A percentile compares a stretch with the other conserved stretches of the same genome.
phyloP scores from a whole-genome alignment of 2,113 vertebrate species.

The Opisthocomus hoazin region DNA sequence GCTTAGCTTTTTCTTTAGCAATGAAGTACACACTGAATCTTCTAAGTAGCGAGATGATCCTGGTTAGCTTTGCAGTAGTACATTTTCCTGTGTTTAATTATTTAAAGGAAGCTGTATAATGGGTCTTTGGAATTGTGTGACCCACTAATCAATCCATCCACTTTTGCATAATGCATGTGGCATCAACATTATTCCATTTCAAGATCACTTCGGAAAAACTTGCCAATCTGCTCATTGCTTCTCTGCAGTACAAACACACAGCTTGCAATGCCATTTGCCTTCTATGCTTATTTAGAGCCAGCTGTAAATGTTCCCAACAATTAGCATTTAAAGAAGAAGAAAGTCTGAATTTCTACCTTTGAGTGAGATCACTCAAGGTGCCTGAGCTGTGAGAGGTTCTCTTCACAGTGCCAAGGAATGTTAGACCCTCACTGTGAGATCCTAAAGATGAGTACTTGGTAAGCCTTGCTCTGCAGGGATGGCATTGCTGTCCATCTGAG shows the following conservation, averaged over 20 bases:
- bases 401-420: accelerated
- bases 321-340: not conserved
- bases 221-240: not conserved
- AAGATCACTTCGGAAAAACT: not conserved
- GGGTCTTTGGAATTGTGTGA: conserved; percentile 16
- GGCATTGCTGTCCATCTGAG: not conserved
- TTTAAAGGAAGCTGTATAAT: conserved; percentile 38
- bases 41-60: not conserved
- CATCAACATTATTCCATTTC: conserved; percentile 32
- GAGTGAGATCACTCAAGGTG: no score
- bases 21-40: not conserved
- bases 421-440: not conserved
- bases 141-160: conserved; percentile 29
- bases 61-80: not conserved
- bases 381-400: not conserved
- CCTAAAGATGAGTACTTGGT: accelerated
- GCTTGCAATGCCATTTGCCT: not conserved
- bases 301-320: not conserved
- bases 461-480: not conserved
- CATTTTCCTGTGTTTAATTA: conserved; percentile 42
- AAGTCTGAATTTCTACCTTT: not conserved
- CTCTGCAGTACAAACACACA: not conserved
- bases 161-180: conserved; percentile 56
- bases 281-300: not conserved
- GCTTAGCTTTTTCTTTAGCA: not conserved